Conservation (phyloP, 1,140 invertebrate species). For the Drosophila watanabei region DNA sequence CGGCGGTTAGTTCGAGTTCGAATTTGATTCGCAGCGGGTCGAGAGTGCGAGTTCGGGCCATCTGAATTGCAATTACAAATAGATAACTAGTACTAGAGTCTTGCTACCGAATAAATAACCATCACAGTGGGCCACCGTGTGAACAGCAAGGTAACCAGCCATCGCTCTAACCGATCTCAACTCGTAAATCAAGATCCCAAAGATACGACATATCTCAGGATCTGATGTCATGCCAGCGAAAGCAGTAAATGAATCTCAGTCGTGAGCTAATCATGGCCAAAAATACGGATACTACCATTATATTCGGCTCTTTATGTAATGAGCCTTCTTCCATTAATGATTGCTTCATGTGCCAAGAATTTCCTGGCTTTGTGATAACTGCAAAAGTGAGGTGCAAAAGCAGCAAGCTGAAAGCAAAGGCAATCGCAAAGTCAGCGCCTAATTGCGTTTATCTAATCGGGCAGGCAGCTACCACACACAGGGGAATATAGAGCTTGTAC, state of each 20-base stretch:
- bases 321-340: constrained; percentile 47
- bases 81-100: neutral
- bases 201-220: constrained; percentile 52
- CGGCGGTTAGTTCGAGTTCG: constrained; percentile 71
- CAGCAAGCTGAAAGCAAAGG: constrained; percentile 10
- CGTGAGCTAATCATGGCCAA: constrained; percentile 48
- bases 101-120: constrained; percentile 11
- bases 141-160: constrained; percentile 34
- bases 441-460: constrained; percentile 73
- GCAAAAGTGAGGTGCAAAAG: constrained; percentile 57
- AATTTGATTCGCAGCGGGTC: constrained; percentile 75
- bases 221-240: constrained; percentile 64
- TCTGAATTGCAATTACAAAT: neutral
- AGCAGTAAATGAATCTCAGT: constrained; percentile 29
- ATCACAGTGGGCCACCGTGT: constrained; percentile 35
- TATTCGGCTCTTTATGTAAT: constrained; percentile 65
- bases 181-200: constrained; percentile 62
- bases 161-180: neutral
- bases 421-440: constrained; percentile 49
- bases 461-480: constrained; percentile 38
- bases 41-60: constrained; percentile 55
- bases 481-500: constrained; percentile 8
- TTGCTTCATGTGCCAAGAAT: constrained; percentile 77
- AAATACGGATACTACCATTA: constrained; percentile 50
- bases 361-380: constrained; percentile 61